Conservation (phyloP, 2,888 invertebrate genomes). For the Aleiodes testaceus region DNA sequence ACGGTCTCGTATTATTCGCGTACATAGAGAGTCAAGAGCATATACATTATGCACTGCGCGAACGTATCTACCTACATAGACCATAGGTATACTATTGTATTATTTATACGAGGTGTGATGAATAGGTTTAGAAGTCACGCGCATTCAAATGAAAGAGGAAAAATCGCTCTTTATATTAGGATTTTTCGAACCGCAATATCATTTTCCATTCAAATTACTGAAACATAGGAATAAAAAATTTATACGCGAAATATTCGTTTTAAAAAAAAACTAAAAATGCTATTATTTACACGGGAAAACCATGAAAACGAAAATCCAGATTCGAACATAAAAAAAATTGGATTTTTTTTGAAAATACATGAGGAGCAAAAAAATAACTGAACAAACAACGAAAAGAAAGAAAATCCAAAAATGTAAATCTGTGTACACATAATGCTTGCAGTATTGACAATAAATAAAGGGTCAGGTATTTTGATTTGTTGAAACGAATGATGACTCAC, state of each 20-base stretch:
- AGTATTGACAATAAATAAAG: neutral
- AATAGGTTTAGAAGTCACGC: conserved; percentile 16
- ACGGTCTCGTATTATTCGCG: conserved; percentile 23
- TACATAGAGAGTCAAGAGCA: conserved; percentile 26
- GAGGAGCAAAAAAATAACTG: too few relatives aligned
- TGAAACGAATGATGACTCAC: neutral
- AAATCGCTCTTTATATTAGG: neutral
- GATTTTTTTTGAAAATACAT: too few relatives aligned
- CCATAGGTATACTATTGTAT: conserved; percentile 33
- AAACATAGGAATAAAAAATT: too few relatives aligned
- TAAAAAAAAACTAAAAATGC: too few relatives aligned
- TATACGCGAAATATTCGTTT: too few relatives aligned
- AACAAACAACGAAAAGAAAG: too few relatives aligned
- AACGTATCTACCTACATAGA: conserved; percentile 27
- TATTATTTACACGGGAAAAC: too few relatives aligned
- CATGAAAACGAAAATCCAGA: too few relatives aligned
- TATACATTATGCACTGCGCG: conserved; percentile 27
- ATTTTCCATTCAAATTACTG: neutral
- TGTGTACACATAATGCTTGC: too few relatives aligned
- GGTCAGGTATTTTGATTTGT: neutral
- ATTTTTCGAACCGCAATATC: neutral
- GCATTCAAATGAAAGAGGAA: neutral
- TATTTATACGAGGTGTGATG: conserved; percentile 31
- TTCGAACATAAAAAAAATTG: too few relatives aligned
- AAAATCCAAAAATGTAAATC: too few relatives aligned